These are phyloP conservation scores for Erpetoichthys calabaricus DNA, from an alignment of 2,797 vertebrate species.

Conservation along the genomic window DNA sequence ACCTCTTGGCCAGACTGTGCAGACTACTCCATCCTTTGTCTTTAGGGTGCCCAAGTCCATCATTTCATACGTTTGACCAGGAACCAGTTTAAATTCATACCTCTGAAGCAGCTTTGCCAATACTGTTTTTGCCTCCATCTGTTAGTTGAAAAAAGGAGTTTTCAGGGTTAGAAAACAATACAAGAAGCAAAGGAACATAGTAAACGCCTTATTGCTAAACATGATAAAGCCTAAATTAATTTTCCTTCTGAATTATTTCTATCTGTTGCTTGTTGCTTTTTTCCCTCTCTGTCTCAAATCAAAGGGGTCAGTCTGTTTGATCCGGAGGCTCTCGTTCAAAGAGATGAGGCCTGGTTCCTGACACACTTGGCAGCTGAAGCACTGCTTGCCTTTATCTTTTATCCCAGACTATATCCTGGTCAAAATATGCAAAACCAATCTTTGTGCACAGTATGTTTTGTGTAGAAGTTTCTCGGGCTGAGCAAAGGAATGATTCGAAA, in stretches of 20 bases:
- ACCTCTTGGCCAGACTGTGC: conserved; percentile 32
- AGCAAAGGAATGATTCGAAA: too few relatives aligned
- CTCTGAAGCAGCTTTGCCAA: conserved; percentile 84
- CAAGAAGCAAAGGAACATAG: not conserved
- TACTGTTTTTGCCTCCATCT: conserved; percentile 84
- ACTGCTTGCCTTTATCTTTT: too few relatives aligned
- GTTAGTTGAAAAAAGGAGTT: conserved; percentile 14
- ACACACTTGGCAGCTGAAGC: too few relatives aligned
- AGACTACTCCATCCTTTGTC: conserved; percentile 64
- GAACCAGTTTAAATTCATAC: conserved; percentile 62
- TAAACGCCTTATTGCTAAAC: not conserved
- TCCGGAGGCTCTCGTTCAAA: too few relatives aligned
- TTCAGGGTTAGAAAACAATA: not conserved
- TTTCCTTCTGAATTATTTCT: not conserved
- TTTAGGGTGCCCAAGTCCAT: conserved; percentile 53
- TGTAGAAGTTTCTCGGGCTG: too few relatives aligned
- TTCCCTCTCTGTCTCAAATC: too few relatives aligned
- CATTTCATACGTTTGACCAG: conserved; percentile 62
- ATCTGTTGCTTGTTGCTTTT: not conserved
- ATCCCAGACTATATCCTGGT: too few relatives aligned
- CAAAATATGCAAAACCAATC: too few relatives aligned
- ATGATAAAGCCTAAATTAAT: not conserved
- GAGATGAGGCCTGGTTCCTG: too few relatives aligned
- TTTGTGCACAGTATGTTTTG: too few relatives aligned
- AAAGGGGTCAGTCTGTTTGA: too few relatives aligned